Conservation (phyloP, 2,797 vertebrate genomes). For the Petrocephalus sullivani region DNA sequence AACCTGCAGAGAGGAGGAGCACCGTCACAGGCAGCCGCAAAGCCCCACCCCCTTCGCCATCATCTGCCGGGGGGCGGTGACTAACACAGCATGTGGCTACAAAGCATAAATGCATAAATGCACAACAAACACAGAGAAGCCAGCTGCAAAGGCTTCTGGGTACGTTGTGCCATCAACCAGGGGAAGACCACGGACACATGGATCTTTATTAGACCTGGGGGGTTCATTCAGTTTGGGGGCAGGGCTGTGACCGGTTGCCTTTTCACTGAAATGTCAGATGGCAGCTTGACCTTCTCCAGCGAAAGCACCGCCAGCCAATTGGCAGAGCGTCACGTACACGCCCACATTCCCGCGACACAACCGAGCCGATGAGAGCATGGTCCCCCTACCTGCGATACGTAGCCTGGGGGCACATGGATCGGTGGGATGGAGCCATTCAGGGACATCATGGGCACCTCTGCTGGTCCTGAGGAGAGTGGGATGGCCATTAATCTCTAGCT, state of each 20-base stretch:
- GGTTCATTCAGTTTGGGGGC: not conserved
- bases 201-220: not conserved
- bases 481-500: conserved; percentile 25
- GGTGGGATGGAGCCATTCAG: conserved; percentile 82
- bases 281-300: not conserved
- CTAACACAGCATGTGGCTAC: not conserved
- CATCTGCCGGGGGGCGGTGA: not conserved
- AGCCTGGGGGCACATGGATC: conserved; percentile 81
- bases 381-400: conserved; percentile 76
- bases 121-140: not conserved
- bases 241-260: not conserved
- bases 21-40: not conserved
- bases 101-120: not conserved
- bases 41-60: not conserved
- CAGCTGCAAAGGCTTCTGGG: not conserved
- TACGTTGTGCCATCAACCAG: not conserved
- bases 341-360: not conserved
- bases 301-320: not conserved
- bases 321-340: not conserved
- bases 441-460: conserved; percentile 86
- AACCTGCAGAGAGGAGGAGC: conserved; percentile 56
- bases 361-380: not conserved
- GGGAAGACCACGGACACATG: not conserved
- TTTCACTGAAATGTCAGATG: not conserved
- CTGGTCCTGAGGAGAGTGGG: conserved; percentile 62